Conservation (phyloP, 2,888 invertebrate genomes). For the Adelognathus sp. region DNA sequence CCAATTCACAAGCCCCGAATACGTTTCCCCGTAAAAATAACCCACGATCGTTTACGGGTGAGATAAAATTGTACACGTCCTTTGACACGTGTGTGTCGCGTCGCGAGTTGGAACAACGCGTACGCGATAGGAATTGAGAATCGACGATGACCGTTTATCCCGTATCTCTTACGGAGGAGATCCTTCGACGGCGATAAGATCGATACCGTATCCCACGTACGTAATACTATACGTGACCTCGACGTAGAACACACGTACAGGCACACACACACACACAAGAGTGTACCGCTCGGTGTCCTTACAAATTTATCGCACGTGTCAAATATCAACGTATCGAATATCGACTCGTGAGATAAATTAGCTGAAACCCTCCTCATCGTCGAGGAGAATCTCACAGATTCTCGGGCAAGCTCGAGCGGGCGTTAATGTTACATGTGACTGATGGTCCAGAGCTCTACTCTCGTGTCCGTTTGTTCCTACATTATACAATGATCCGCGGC, state of each 20-base stretch:
- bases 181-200: background rate
- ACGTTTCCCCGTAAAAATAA: background rate
- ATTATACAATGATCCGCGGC: constrained; percentile 10
- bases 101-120: background rate
- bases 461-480: constrained; percentile 9
- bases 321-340: constrained; percentile 32
- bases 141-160: background rate
- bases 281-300: background rate
- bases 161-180: background rate
- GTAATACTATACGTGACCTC: background rate
- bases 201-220: background rate
- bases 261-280: background rate
- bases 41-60: background rate
- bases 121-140: background rate
- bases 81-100: background rate
- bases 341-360: constrained; percentile 22
- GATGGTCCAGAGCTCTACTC: constrained; percentile 10
- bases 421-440: constrained; percentile 38
- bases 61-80: background rate
- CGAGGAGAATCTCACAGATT: constrained; percentile 24
- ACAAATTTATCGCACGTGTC: constrained; percentile 28
- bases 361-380: background rate
- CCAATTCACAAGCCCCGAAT: background rate
- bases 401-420: background rate
- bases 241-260: background rate